Evolutionary conservation across 2,113 vertebrate genomes (phyloP).

Genomic region (Zeus faber): DNA sequence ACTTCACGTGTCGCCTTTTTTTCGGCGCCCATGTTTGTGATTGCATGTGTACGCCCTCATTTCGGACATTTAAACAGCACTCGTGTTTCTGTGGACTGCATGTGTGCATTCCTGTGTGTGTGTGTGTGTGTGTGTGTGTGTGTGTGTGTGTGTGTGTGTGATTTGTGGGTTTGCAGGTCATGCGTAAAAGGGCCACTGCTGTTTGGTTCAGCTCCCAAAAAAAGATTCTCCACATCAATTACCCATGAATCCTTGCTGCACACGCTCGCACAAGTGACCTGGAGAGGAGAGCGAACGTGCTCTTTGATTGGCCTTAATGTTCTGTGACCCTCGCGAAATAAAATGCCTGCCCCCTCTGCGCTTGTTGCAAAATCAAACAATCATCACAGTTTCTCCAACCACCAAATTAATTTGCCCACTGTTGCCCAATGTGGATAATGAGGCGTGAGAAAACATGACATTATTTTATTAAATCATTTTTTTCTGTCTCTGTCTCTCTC

Average conservation of each 20-base stretch:
- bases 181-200: conserved; percentile 40
- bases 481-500: conserved; percentile 14
- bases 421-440: no score
- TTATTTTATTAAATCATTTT: conserved; percentile 4
- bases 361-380: no score
- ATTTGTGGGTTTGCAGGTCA: conserved; percentile 43
- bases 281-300: no score
- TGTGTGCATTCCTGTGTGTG: conserved; percentile 1
- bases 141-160: conserved; percentile 16
- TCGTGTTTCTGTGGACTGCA: neutral
- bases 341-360: no score
- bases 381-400: no score
- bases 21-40: neutral
- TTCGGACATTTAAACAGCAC: no score
- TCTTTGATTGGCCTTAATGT: no score
- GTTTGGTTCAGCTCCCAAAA: conserved; percentile 63
- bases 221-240: conserved; percentile 68
- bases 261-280: conserved; percentile 21
- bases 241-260: conserved; percentile 61
- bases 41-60: no score
- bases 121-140: conserved; percentile 19
- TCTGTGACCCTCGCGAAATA: no score
- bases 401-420: no score
- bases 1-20: conserved; percentile 50
- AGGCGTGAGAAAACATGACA: no score